phyloP scores from a whole-genome alignment of 2,888 invertebrate species.

The Drosophila rellima region DNA sequence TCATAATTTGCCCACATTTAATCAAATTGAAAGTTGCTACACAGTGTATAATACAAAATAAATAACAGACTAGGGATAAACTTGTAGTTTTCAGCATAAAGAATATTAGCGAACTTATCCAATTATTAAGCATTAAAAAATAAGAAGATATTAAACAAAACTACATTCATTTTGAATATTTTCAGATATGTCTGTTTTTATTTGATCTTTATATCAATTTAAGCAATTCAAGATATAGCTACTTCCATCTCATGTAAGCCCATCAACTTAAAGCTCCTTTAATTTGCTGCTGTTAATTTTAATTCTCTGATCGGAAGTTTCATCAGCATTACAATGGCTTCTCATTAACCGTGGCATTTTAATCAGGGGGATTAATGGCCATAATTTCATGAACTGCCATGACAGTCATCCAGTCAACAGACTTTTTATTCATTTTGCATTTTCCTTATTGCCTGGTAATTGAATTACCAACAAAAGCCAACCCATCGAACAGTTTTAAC shows the following conservation, averaged over 20 bases:
- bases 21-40: slow-evolving; percentile 4
- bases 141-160: background rate
- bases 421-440: slow-evolving; percentile 8
- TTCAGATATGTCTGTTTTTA: background rate
- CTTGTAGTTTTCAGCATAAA: background rate
- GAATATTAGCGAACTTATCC: background rate
- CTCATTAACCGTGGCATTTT: slow-evolving; percentile 40
- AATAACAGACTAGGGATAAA: background rate
- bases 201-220: background rate
- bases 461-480: slow-evolving; percentile 48
- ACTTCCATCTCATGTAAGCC: slow-evolving; percentile 10
- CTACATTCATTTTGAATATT: background rate
- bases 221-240: too few species aligned
- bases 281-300: slow-evolving; percentile 6
- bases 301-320: background rate
- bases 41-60: background rate
- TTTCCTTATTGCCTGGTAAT: slow-evolving; percentile 40
- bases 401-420: slow-evolving; percentile 20
- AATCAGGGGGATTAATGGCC: slow-evolving; percentile 24
- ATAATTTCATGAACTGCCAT: slow-evolving; percentile 2
- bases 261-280: slow-evolving; percentile 21
- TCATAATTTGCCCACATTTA: slow-evolving; percentile 36
- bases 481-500: slow-evolving; percentile 8
- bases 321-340: slow-evolving; percentile 23
- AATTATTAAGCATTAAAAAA: background rate